Conservation (phyloP, 2,113 vertebrate genomes). For the Phrynosoma blainvillii region DNA sequence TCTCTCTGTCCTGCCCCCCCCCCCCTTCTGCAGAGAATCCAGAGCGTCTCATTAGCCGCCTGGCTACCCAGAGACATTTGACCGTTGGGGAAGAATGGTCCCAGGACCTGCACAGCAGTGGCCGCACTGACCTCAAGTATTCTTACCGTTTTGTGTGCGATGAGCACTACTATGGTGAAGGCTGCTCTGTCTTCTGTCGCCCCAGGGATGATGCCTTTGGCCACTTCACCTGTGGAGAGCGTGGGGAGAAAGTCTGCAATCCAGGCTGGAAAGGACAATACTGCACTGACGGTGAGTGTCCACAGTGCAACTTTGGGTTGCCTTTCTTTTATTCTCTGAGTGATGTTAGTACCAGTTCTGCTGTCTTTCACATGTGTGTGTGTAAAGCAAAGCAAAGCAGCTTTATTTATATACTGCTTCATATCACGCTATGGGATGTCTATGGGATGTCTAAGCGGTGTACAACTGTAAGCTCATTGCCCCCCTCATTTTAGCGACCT, state of each 20-base stretch:
- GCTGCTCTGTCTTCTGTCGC: constrained; percentile 96
- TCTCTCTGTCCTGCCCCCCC: neutral
- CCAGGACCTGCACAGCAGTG: constrained; percentile 90
- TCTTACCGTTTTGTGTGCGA: constrained; percentile 96
- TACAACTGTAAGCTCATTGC: no score
- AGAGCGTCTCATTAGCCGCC: constrained; percentile 91
- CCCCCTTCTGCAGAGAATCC: constrained; percentile 84
- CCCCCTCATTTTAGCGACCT: no score
- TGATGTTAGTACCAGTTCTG: fast-evolving
- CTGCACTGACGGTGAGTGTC: constrained; percentile 94
- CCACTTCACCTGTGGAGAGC: constrained; percentile 95
- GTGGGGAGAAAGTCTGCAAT: constrained; percentile 95
- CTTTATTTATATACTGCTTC: no score
- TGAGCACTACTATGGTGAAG: constrained; percentile 96
- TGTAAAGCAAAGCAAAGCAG: no score
- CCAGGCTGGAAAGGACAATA: constrained; percentile 97
- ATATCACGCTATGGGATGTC: no score
- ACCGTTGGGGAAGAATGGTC: constrained; percentile 96
- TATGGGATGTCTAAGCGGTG: no score
- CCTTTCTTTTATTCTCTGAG: neutral
- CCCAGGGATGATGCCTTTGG: constrained; percentile 95
- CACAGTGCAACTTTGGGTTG: constrained; percentile 5
- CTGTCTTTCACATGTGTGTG: neutral
- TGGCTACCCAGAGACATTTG: constrained; percentile 94
- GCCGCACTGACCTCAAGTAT: constrained; percentile 93